Percentiles rank a stretch among this genome's conserved stretches.
phyloP scores from a whole-genome alignment of 2,797 vertebrate species.

The Gymnocypris eckloni region DNA sequence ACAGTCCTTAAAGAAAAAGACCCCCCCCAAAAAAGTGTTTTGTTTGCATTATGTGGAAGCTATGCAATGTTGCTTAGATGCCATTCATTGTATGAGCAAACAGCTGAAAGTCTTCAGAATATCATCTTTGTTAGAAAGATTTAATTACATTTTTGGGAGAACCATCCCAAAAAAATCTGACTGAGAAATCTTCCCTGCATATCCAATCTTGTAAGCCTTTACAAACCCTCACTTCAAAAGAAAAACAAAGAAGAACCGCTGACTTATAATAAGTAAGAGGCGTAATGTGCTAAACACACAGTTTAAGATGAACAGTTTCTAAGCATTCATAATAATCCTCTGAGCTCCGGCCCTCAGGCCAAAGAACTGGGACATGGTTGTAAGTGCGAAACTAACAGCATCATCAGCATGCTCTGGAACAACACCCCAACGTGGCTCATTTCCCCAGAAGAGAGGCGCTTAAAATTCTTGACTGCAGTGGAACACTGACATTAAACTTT shows the following conservation, averaged over 20 bases:
- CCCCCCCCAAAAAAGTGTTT: not conserved
- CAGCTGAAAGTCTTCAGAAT: not conserved
- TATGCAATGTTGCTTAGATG: not conserved
- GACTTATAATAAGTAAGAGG: not conserved
- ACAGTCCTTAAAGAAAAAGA: not conserved
- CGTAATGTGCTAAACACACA: constrained; percentile 10
- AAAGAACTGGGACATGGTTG: constrained; percentile 24
- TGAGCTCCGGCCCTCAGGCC: constrained; percentile 22
- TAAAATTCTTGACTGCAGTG: constrained; percentile 73
- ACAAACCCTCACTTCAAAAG: not conserved
- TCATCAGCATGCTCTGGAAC: constrained; percentile 25
- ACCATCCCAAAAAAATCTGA: not conserved
- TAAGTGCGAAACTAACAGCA: constrained; percentile 30
- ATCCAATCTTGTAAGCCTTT: not conserved
- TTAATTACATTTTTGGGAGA: not conserved
- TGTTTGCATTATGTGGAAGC: not conserved
- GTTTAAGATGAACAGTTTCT: constrained; percentile 26
- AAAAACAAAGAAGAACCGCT: not conserved
- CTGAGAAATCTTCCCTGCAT: not conserved
- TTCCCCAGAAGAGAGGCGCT: constrained; percentile 45
- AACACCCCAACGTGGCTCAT: constrained; percentile 25
- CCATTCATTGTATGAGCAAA: not conserved
- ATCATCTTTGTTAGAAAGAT: not conserved
- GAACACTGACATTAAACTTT: constrained; percentile 76
- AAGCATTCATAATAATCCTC: constrained; percentile 13